A percentile compares a stretch with the other conserved stretches of the same genome.
Conservation (phyloP, 2,797 vertebrate genomes). For the Netta rufina region DNA sequence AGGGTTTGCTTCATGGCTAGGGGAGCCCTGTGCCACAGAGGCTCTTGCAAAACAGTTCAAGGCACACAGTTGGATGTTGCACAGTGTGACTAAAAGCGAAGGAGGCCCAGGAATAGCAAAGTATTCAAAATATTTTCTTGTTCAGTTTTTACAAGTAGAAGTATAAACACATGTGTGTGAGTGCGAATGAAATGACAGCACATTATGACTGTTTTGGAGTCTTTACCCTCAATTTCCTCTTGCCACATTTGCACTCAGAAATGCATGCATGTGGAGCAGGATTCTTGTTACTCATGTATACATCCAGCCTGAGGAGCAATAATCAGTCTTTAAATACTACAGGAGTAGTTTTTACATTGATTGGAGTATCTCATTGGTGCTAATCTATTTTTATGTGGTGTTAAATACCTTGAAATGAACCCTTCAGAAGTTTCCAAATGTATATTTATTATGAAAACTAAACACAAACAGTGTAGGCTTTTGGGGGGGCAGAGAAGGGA, state of each 20-base stretch:
- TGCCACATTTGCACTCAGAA: constrained; percentile 14
- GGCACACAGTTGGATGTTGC: neutral
- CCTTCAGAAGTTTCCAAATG: neutral
- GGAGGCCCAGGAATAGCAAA: neutral
- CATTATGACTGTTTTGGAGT: neutral
- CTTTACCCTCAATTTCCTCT: constrained; percentile 38
- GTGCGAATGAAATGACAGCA: rapidly evolving
- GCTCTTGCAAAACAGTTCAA: rapidly evolving
- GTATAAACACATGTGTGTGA: constrained; percentile 8
- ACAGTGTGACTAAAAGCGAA: neutral
- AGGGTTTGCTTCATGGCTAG: rapidly evolving
- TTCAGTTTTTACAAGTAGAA: constrained; percentile 27
- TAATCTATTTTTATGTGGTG: neutral
- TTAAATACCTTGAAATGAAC: constrained; percentile 4
- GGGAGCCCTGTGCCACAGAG: neutral
- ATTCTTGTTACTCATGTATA: neutral
- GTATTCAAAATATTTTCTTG: constrained; percentile 16
- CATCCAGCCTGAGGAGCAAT: neutral
- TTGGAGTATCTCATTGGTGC: neutral
- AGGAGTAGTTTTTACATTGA: neutral
- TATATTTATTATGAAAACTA: neutral
- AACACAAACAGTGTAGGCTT: neutral
- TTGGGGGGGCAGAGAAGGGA: neutral
- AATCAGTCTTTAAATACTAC: neutral
- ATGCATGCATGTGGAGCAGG: neutral